Evolutionary conservation across 30 jellyfish, hydroid and myxozoan species (phyloP), one percentile per base, ranked within the genome.

Genomic region (Pelagia noctiluca): DNA sequence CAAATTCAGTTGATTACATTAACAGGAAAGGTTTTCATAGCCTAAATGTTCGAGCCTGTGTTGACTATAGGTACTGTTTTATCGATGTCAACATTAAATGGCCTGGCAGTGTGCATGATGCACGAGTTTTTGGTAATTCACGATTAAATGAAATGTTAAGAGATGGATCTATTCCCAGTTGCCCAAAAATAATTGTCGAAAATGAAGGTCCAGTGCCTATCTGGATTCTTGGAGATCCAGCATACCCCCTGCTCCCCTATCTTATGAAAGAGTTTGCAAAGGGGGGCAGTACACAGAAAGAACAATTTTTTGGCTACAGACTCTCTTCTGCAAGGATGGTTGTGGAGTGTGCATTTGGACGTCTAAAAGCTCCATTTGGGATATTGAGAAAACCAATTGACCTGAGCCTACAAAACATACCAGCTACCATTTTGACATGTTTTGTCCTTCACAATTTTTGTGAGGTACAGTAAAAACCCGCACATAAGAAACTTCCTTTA

Each of bases 161-260:
- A 62, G 90, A 79, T 31, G 84, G 71, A 23, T 25, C 36, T 5
- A 79, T 79, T 11, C 90, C 90, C 80, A 71, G 22, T 2, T 62
- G 90, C 42, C 84, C 80, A 76, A 54, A 42, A 34, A 66, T 2
- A 26, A 54, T 76, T 52, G 88, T 76, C 33, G 67, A 54, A 53
- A 81, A 81, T 35, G 84, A 76, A 76, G 70, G 38, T 52, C 4
- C 78, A 10, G 80, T 50, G 34, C 84, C 88, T 33, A 64, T 50
- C 50, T 76, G 78, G 60, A n/a, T n/a, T n/a, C n/a, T n/a, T n/a
- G n/a, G n/a, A n/a, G n/a, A n/a, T n/a, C n/a, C n/a, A n/a, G n/a
- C n/a, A n/a, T n/a, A n/a, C n/a, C n/a, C n/a, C n/a, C n/a, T n/a
- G n/a, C n/a, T n/a, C n/a, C n/a, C n/a, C n/a, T n/a, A n/a, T n/a